Base-by-base conservation (phyloP, 2,888 invertebrate species). In the Gisinianus flammeolus region DNA sequence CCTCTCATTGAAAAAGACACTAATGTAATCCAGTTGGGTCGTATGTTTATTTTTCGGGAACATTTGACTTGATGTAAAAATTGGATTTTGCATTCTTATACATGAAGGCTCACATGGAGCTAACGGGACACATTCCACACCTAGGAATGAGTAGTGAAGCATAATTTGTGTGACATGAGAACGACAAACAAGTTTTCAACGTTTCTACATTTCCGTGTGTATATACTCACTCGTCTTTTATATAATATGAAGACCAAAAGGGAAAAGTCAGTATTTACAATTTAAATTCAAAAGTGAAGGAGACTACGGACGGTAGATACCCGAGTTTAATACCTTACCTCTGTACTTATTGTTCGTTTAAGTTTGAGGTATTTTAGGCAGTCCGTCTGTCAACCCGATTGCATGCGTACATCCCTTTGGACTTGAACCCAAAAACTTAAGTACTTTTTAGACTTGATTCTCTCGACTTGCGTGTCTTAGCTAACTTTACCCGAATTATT, bases 131-230 rank as follows among this genome's bases (percentile, higher is more conserved):
- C 81, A 80, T 81, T 83, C 83, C 83, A 83, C 83, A 81, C 83
- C 81, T 82, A 81, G 78, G 81, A 82, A 80, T 79, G 79, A 82
- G 79, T 80, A 77, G 75, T 77, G 79, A 79, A 69, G 72, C 71
- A 64, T 81, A 82, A 83, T 83, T 83, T 83, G 82, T 83, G 83
- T 83, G 83, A 81, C 82, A 82, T 82, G 80, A 81, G 79, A 80
- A 83, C 81, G 82, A 83, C 83, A 83, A 83, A 82, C 83, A 83
- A 83, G 82, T 83, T 83, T 81, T 79, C 68, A 44, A 64, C 33
- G 8, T 52, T 62, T 70, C 71, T 64, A 54, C 64, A 28, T 64
- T 19, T 26, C 35, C 73, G 8, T 62, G 4, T 73, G 19, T 22
- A 58, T 58, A 12, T 10, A 44, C 16, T 10, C 44, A 44, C n/a